These are phyloP conservation scores for Papilio glaucus DNA, from an alignment of 1,140 invertebrate species.

Conservation along the genomic window DNA sequence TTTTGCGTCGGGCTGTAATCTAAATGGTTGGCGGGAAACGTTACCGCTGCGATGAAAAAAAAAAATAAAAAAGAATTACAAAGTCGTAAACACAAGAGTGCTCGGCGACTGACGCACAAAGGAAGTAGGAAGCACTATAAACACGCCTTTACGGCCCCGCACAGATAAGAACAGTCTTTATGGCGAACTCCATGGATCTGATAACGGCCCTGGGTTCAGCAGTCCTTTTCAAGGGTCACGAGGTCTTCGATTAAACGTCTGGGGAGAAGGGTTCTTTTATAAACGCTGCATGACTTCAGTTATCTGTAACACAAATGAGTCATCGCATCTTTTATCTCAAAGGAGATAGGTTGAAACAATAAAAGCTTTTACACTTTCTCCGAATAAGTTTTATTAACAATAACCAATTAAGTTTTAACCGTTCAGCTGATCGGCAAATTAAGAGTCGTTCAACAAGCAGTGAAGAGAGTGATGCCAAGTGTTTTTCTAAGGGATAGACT, in stretches of 20 bases:
- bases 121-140: slow-evolving; percentile 54
- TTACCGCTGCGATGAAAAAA: slow-evolving; percentile 6
- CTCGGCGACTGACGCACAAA: slow-evolving; percentile 45
- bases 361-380: background rate
- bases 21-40: slow-evolving; percentile 11
- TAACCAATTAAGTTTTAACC: background rate
- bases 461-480: too few species aligned
- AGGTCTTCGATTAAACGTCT: slow-evolving; percentile 28
- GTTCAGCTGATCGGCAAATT: background rate
- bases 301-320: background rate
- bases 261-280: slow-evolving; percentile 17
- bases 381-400: background rate
- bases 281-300: background rate
- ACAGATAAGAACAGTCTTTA: slow-evolving; percentile 51
- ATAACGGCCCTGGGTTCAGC: slow-evolving; percentile 41
- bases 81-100: slow-evolving; percentile 40
- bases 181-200: slow-evolving; percentile 41
- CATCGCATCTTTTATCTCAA: background rate
- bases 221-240: slow-evolving; percentile 38
- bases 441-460: too few species aligned
- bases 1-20: slow-evolving; percentile 4
- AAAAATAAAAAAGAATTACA: slow-evolving; percentile 35
- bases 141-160: slow-evolving; percentile 50
- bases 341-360: background rate
- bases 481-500: background rate